Percentiles rank a stretch among this genome's conserved stretches.
phyloP scores from a whole-genome alignment of 2,797 vertebrate genomes.

The Lemur catta region DNA sequence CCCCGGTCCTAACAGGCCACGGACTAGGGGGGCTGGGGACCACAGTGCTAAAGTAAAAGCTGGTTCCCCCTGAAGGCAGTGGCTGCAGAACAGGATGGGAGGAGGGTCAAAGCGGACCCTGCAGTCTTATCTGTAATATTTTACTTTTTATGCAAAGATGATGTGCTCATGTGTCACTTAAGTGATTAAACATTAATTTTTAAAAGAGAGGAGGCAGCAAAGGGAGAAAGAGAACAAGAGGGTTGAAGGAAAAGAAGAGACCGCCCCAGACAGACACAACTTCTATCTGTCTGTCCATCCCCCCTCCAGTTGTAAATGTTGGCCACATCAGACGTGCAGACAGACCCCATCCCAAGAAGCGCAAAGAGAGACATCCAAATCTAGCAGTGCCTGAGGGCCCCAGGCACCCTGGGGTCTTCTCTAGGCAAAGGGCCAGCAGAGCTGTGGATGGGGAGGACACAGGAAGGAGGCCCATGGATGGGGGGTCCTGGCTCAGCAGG shows the following conservation, averaged over 20 bases:
- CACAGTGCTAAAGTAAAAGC: not conserved
- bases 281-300: not conserved
- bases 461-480: accelerated
- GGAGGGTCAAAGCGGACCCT: not conserved
- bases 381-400: not conserved
- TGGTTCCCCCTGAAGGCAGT: not conserved
- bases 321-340: not conserved
- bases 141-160: not conserved
- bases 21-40: too few relatives aligned
- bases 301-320: not conserved
- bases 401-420: too few relatives aligned
- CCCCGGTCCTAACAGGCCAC: too few relatives aligned
- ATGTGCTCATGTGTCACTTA: not conserved
- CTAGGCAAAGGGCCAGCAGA: not conserved
- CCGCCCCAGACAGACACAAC: not conserved
- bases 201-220: not conserved
- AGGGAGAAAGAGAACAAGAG: not conserved
- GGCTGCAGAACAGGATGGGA: not conserved
- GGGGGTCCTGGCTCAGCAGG: not conserved
- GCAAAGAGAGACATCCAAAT: not conserved
- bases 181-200: conserved; percentile 7
- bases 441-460: not conserved
- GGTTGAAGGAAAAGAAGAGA: not conserved
- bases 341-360: not conserved
- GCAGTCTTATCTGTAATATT: not conserved